These are phyloP conservation scores for Sipha maydis DNA, from an alignment of 2,888 invertebrate genomes.

Conservation along the genomic window DNA sequence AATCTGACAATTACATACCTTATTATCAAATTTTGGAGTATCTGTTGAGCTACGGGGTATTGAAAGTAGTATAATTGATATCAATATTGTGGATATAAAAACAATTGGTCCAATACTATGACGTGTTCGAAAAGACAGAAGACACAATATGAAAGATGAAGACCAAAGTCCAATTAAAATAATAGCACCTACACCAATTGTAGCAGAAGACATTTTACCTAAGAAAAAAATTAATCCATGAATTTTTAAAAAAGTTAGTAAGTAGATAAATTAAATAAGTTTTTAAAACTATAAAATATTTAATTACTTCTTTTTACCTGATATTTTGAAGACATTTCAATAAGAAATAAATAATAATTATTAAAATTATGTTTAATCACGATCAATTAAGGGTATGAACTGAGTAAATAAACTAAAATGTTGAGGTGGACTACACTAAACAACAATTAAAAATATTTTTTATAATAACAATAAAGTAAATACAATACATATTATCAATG, in stretches of 20 bases:
- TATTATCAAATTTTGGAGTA: slow-evolving; percentile 64
- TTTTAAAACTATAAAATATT: neutral
- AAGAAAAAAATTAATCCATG: neutral
- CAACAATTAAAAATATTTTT: neutral
- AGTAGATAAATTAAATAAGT: no score
- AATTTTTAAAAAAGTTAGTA: neutral
- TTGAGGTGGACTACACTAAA: neutral
- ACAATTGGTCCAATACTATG: slow-evolving; percentile 75
- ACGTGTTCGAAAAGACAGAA: slow-evolving; percentile 75
- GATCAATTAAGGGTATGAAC: neutral
- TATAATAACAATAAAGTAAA: neutral
- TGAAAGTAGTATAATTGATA: slow-evolving; percentile 73
- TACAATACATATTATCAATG: no score
- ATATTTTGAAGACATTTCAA: slow-evolving; percentile 11
- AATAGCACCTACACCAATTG: slow-evolving; percentile 76
- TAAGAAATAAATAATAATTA: neutral
- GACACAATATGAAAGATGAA: slow-evolving; percentile 73
- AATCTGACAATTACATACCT: slow-evolving; percentile 68
- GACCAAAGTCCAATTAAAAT: slow-evolving; percentile 76
- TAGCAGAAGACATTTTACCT: slow-evolving; percentile 63
- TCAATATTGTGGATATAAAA: slow-evolving; percentile 70
- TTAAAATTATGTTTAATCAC: neutral
- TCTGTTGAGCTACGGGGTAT: slow-evolving; percentile 70
- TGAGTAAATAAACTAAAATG: neutral
- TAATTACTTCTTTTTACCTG: slow-evolving; percentile 18